Percentiles rank a stretch among this genome's conserved stretches.
These are phyloP conservation scores for Tinea trinotella DNA, from an alignment of 2,888 invertebrate genomes.

Conservation along the genomic window DNA sequence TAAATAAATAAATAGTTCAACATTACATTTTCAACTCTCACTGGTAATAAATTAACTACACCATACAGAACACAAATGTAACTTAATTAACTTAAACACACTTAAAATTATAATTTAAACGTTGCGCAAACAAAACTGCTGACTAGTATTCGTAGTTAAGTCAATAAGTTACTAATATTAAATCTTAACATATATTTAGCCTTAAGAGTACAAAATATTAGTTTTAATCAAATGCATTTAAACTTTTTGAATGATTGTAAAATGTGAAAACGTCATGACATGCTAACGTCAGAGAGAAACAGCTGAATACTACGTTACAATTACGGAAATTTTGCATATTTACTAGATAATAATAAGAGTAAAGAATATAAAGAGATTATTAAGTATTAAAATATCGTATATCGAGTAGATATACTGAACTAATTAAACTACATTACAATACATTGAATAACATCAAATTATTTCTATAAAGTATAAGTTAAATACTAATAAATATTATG, in stretches of 20 bases:
- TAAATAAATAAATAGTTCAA: slow-evolving; percentile 5
- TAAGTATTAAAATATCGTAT: slow-evolving; percentile 31
- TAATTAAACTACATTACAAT: slow-evolving; percentile 64
- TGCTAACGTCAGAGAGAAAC: slow-evolving; percentile 2
- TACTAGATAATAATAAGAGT: not conserved
- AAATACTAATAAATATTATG: slow-evolving; percentile 10
- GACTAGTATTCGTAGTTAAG: slow-evolving; percentile 73
- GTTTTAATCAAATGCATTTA: slow-evolving; percentile 19
- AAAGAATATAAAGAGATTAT: slow-evolving; percentile 17
- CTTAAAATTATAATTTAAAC: slow-evolving; percentile 62
- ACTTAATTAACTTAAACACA: slow-evolving; percentile 58
- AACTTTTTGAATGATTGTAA: not conserved
- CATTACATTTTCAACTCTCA: slow-evolving; percentile 2
- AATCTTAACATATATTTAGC: slow-evolving; percentile 60
- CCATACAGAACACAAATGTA: slow-evolving; percentile 71
- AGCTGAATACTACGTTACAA: slow-evolving; percentile 1
- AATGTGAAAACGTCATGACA: not conserved
- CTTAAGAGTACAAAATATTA: slow-evolving; percentile 51
- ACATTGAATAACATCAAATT: slow-evolving; percentile 68
- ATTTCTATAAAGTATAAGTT: slow-evolving; percentile 51
- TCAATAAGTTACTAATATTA: slow-evolving; percentile 58
- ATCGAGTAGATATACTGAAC: slow-evolving; percentile 53
- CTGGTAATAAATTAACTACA: slow-evolving; percentile 45
- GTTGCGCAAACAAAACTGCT: slow-evolving; percentile 69
- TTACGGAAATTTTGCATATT: slow-evolving; percentile 5